Evolutionary conservation across 2,888 invertebrate species (phyloP).

Genomic region (Luffia ferchaultella): DNA sequence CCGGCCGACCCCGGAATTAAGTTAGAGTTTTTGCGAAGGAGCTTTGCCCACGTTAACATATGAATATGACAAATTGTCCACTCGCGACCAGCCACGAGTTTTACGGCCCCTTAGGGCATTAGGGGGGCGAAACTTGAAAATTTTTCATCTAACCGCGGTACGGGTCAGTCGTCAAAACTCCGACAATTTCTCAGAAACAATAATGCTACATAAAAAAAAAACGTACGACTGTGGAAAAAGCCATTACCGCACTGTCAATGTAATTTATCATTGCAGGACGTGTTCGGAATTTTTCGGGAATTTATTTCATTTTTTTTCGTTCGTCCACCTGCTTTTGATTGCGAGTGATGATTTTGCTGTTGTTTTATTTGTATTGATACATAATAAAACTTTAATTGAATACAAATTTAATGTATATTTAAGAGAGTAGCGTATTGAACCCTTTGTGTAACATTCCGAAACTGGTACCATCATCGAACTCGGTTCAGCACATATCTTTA

Average conservation of each 20-base stretch:
- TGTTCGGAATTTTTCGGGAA: slow-evolving; percentile 48
- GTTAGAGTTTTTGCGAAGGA: slow-evolving; percentile 64
- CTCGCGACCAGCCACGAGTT: slow-evolving; percentile 46
- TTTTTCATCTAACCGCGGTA: slow-evolving; percentile 56
- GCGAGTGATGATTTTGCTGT: too few species aligned
- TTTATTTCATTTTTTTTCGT: too few species aligned
- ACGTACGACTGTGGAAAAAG: slow-evolving; percentile 44
- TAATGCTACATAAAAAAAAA: slow-evolving; percentile 58
- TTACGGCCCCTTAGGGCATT: slow-evolving; percentile 59
- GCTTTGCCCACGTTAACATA: slow-evolving; percentile 65
- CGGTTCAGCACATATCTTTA: too few species aligned
- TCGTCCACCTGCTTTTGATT: too few species aligned
- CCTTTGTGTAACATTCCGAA: too few species aligned
- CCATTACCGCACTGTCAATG: slow-evolving; percentile 60
- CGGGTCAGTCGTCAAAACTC: slow-evolving; percentile 64
- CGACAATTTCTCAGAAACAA: slow-evolving; percentile 66
- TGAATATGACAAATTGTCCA: slow-evolving; percentile 66
- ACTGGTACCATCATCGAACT: too few species aligned
- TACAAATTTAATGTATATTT: too few species aligned
- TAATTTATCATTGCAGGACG: slow-evolving; percentile 58
- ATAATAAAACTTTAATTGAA: too few species aligned
- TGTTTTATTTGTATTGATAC: too few species aligned
- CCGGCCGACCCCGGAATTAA: slow-evolving; percentile 46
- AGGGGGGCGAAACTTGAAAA: slow-evolving; percentile 60
- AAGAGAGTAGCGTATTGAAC: too few species aligned